phyloP scores from a whole-genome alignment of 2,797 vertebrate species.

The Lates japonicus region DNA sequence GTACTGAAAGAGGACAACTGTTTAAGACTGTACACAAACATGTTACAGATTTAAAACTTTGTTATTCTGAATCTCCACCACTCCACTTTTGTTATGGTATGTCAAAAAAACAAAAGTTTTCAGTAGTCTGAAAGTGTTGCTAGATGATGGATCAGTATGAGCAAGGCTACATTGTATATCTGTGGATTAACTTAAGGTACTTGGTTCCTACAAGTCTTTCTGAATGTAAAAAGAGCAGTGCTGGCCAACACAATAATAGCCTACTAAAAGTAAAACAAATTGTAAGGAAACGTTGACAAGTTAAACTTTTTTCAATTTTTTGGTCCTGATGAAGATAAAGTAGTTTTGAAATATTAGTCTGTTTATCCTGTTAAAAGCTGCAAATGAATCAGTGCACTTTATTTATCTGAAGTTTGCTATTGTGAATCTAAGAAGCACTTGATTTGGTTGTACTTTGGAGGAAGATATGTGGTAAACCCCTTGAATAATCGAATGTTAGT shows the following conservation, averaged over 20 bases:
- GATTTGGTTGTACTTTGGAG: background rate
- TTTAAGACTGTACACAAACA: background rate
- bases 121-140: background rate
- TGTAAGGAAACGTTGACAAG: no score
- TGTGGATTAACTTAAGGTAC: background rate
- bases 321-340: background rate
- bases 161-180: background rate
- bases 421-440: background rate
- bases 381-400: background rate
- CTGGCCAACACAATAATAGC: no score
- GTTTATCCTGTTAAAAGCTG: background rate
- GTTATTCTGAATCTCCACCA: background rate
- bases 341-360: background rate
- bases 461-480: background rate
- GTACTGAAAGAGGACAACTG: background rate
- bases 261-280: background rate
- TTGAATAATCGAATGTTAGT: background rate
- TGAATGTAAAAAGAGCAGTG: no score
- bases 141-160: background rate
- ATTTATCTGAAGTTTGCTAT: background rate
- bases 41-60: background rate
- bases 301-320: background rate
- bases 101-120: background rate
- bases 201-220: no score
- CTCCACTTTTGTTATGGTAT: background rate